Conservation (phyloP, 2,888 invertebrate genomes). For the Slavum lentiscoides region DNA sequence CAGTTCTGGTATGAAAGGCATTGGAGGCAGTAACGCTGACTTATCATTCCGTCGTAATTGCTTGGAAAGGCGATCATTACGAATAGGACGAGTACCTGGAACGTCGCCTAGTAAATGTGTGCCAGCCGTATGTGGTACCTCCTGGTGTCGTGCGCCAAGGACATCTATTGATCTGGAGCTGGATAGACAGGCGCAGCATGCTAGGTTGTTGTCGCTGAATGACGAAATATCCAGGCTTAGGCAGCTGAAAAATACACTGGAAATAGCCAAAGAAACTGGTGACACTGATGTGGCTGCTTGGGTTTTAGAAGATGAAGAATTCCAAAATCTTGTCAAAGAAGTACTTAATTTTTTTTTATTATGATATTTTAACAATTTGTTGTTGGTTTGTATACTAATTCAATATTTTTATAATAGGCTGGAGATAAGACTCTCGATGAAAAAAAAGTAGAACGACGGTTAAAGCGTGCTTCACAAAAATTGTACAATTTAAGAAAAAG, state of each 20-base stretch:
- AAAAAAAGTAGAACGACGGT: constrained; percentile 75
- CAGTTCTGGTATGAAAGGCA: constrained; percentile 45
- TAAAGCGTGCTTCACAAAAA: constrained; percentile 86
- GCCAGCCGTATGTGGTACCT: constrained; percentile 53
- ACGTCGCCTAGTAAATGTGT: constrained; percentile 36
- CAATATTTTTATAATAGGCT: constrained; percentile 60
- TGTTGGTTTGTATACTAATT: constrained; percentile 27
- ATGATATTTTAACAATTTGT: background rate
- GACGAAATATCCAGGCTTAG: constrained; percentile 81
- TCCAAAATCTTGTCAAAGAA: constrained; percentile 71
- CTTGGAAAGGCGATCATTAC: constrained; percentile 84
- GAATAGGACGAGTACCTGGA: constrained; percentile 69
- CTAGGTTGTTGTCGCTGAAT: constrained; percentile 77
- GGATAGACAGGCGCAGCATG: constrained; percentile 90
- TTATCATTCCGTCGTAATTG: constrained; percentile 90
- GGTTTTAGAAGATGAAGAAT: constrained; percentile 84
- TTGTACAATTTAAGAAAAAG: constrained; percentile 87
- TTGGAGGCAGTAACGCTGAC: constrained; percentile 58
- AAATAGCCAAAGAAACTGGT: constrained; percentile 80
- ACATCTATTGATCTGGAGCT: constrained; percentile 91
- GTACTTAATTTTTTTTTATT: constrained; percentile 57
- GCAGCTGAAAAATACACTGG: constrained; percentile 76
- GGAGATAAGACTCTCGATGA: constrained; percentile 68
- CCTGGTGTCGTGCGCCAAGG: constrained; percentile 61
- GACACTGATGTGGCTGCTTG: constrained; percentile 82